Evolutionary conservation across 2,113 vertebrate genomes (phyloP).

Genomic region (Phalacrocorax brasilianus): DNA sequence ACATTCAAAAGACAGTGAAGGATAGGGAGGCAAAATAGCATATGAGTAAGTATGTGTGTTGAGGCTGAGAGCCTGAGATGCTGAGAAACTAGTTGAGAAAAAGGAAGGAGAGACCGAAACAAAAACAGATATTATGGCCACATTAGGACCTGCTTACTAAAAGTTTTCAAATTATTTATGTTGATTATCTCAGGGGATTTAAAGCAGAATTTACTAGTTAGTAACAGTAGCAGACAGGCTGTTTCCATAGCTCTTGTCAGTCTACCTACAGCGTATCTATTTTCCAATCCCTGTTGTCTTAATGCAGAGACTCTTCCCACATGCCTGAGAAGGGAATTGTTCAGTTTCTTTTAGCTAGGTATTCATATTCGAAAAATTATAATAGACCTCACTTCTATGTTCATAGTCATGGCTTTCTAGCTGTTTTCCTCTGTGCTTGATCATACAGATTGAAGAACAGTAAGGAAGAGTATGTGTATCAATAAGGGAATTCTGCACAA

Average conservation of each 20-base stretch:
- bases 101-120: background rate
- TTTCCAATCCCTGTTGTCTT: background rate
- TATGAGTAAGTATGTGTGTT: background rate
- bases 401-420: background rate
- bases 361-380: background rate
- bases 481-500: background rate
- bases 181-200: background rate
- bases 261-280: background rate
- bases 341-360: background rate
- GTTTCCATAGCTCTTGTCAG: background rate
- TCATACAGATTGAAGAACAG: background rate
- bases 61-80: background rate
- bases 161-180: background rate
- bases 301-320: background rate
- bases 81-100: background rate
- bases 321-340: background rate
- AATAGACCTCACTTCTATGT: background rate
- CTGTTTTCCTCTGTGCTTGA: background rate
- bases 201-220: background rate
- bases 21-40: background rate
- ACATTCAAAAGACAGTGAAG: background rate
- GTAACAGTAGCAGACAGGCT: background rate
- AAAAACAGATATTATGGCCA: background rate
- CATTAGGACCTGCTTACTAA: background rate
- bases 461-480: background rate